Percentiles rank a stretch among this genome's conserved stretches.
phyloP scores from a whole-genome alignment of 2,888 invertebrate species.

The Cremastinae sp. region DNA sequence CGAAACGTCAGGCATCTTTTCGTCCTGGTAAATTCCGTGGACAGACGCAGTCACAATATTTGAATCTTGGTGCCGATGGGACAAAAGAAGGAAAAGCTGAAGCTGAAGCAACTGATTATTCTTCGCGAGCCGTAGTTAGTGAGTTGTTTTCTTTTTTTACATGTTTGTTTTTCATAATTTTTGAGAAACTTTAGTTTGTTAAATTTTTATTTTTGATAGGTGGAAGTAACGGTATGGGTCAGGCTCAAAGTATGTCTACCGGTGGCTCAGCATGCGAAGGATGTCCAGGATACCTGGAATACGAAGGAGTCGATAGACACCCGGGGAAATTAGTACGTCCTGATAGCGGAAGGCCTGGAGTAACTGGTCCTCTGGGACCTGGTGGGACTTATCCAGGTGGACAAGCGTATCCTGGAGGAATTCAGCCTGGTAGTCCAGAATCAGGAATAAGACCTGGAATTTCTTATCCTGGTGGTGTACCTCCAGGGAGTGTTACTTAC shows the following conservation, averaged over 20 bases:
- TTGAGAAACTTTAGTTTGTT: background rate
- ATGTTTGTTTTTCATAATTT: no score
- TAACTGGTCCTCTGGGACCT: constrained; percentile 5
- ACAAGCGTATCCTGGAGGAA: constrained; percentile 27
- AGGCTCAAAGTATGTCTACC: constrained; percentile 92
- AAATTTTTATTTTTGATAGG: constrained; percentile 80
- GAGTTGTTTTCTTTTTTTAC: constrained; percentile 77
- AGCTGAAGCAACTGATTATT: constrained; percentile 88
- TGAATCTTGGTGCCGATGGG: constrained; percentile 85
- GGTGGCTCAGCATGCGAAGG: constrained; percentile 86
- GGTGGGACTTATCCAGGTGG: constrained; percentile 21
- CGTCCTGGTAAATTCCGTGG: constrained; percentile 84
- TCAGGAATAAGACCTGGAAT: constrained; percentile 49
- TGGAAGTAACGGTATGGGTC: constrained; percentile 92
- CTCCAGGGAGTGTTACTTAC: constrained; percentile 35
- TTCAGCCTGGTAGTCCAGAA: constrained; percentile 45
- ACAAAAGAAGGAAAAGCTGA: constrained; percentile 88
- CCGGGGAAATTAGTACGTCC: constrained; percentile 48
- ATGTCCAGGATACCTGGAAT: constrained; percentile 80
- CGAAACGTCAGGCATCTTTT: constrained; percentile 70
- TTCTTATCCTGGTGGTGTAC: constrained; percentile 44
- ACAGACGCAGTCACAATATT: constrained; percentile 92
- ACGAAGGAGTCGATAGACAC: constrained; percentile 9
- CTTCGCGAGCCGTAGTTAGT: constrained; percentile 88
- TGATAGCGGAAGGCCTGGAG: constrained; percentile 60